Conservation (phyloP, 2,113 vertebrate genomes). For the Erpornis zantholeuca region DNA sequence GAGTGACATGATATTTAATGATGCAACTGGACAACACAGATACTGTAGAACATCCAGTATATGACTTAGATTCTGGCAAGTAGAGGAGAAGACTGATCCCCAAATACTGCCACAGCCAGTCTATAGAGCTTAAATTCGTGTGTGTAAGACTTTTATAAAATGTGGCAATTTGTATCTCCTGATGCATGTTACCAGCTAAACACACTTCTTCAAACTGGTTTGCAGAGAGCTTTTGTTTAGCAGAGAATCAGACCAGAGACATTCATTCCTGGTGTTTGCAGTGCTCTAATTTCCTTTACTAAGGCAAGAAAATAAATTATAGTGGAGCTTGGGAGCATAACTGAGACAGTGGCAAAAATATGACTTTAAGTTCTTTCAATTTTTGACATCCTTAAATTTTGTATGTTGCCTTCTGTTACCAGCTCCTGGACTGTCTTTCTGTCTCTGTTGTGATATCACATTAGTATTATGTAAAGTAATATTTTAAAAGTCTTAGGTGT, state of each 20-base stretch:
- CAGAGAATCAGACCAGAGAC: background rate
- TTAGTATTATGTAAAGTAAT: background rate
- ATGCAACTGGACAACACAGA: too few relatives aligned
- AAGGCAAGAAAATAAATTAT: background rate
- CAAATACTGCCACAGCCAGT: background rate
- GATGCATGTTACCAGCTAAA: background rate
- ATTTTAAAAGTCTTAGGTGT: background rate
- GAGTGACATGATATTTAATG: background rate
- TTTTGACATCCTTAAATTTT: background rate
- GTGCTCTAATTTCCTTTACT: background rate
- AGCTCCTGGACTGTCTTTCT: background rate
- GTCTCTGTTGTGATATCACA: background rate
- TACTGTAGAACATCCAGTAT: background rate
- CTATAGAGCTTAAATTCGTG: rapidly evolving
- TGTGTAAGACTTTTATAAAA: background rate
- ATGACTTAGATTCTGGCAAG: background rate
- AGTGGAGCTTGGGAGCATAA: background rate
- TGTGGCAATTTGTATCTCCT: background rate
- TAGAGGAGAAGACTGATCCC: background rate
- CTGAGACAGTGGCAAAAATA: background rate
- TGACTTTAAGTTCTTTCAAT: background rate
- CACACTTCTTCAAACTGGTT: background rate
- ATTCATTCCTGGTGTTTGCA: background rate
- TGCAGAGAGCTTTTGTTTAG: background rate
- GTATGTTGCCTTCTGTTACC: background rate